A percentile compares a stretch with the other conserved stretches of the same genome.
phyloP scores from a whole-genome alignment of 2,113 vertebrate species.

The Nesoenas mayeri region DNA sequence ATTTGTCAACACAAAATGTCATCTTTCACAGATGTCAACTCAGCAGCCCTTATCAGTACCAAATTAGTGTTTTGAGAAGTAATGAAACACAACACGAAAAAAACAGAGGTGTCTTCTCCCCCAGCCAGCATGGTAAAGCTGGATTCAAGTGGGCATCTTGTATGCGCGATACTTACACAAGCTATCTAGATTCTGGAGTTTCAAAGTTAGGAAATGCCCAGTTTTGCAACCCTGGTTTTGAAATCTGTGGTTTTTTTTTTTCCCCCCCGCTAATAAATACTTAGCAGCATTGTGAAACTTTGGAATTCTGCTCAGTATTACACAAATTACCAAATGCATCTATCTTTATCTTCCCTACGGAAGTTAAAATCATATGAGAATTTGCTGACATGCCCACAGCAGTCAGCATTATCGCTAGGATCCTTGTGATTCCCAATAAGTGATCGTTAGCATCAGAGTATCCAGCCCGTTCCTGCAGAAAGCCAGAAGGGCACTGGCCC shows the following conservation, averaged over 20 bases:
- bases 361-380: not conserved
- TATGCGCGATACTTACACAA: accelerated
- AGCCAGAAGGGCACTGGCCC: accelerated
- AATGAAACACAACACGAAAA: not conserved
- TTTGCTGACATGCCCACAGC: not conserved
- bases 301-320: not conserved
- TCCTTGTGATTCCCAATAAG: not conserved
- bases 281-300: not conserved
- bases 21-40: not conserved
- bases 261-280: not conserved
- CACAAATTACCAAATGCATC: not conserved
- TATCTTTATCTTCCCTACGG: not conserved
- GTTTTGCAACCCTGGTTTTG: not conserved
- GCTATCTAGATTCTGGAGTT: not conserved
- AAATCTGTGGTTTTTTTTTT: not conserved
- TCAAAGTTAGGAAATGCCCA: not conserved
- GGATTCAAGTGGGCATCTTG: not conserved
- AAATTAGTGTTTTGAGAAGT: accelerated
- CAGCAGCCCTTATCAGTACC: not conserved
- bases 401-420: not conserved
- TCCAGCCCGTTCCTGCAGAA: not conserved
- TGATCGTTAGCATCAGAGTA: accelerated
- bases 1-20: not conserved
- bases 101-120: not conserved
- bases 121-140: not conserved